Base-by-base conservation (phyloP, 2,888 invertebrate species). In the Lycaena phlaeas region DNA sequence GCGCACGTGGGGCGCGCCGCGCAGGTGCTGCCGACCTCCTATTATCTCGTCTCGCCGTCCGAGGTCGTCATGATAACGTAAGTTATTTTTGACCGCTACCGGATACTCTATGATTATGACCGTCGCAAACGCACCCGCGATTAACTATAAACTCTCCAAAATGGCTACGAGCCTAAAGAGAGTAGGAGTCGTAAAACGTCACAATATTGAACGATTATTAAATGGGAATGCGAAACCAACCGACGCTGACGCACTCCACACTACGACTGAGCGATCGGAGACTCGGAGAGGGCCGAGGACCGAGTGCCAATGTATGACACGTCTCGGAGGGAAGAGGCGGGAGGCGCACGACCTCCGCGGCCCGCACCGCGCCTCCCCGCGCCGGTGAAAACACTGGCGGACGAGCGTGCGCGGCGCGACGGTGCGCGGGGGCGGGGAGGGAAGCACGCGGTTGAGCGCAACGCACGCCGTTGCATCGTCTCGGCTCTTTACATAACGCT, bases 51-150 rank as follows among this genome's bases (percentile, higher is more conserved):
- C 75, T 73, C 76, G 74, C 66, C 73, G 66, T 61, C 64, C 78
- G 82, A 77, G 74, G 78, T 75, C 76, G 71, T 68, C 66, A 63
- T 79, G 82, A 82, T 82, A 82, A 82, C 79, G 72, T 66, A 73
- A 71, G 71, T 75, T 81, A 78, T 78, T 78, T 78, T 62, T 50
- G 69, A 74, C 64, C 67, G 51, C 59, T 64, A 64, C 60, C 62
- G 64, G 26, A 31, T 15, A 64, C 70, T 66, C 68, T 52, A 51
- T 65, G 68, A 57, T 67, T 67, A 65, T 65, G 71, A 71, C 74
- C 70, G 66, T 67, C 74, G 74, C 71, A 65, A 69, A 71, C 73
- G 72, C 73, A 75, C 61, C 61, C 68, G 64, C 61, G 64, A 63
- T 64, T 60, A 53, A 59, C 49, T 43, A 47, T 48, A 54, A 59